Evolutionary conservation across 2,113 vertebrate species (phyloP).

Genomic region (Lepus americanus): DNA sequence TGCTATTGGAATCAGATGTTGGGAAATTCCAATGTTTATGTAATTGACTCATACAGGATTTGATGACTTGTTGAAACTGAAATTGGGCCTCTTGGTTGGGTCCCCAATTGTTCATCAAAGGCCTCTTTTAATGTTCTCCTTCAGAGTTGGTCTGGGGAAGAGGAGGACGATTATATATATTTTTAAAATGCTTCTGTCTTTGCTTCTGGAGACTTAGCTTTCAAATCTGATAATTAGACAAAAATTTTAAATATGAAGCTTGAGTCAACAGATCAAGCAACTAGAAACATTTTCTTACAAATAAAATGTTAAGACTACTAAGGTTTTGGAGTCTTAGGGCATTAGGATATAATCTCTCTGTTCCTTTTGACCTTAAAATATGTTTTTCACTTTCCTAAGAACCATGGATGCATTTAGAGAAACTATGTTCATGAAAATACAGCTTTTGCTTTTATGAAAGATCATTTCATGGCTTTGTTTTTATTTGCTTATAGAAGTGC

Average conservation of each 20-base stretch:
- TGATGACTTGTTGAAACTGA: slow-evolving; percentile 87
- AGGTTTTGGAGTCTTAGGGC: not conserved
- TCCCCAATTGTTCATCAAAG: slow-evolving; percentile 81
- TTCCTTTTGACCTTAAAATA: slow-evolving; percentile 46
- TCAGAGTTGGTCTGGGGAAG: slow-evolving; percentile 62
- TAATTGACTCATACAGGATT: slow-evolving; percentile 88
- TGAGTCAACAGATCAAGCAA: slow-evolving; percentile 61
- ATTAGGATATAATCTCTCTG: not conserved
- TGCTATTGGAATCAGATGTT: slow-evolving; percentile 88
- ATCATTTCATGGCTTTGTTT: slow-evolving; percentile 27
- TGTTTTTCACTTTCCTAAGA: not conserved
- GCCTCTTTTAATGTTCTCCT: slow-evolving; percentile 72
- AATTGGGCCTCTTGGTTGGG: slow-evolving; percentile 77
- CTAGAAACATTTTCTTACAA: slow-evolving; percentile 45
- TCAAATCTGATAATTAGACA: slow-evolving; percentile 78
- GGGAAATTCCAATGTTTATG: slow-evolving; percentile 87
- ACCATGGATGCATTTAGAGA: slow-evolving; percentile 1
- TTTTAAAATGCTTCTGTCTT: slow-evolving; percentile 71
- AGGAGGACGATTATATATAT: slow-evolving; percentile 52
- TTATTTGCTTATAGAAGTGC: slow-evolving; percentile 49
- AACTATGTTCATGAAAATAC: slow-evolving; percentile 57
- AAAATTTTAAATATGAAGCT: slow-evolving; percentile 59
- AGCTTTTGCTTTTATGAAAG: not conserved
- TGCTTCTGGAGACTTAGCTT: slow-evolving; percentile 65
- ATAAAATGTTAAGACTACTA: slow-evolving; percentile 41